These are phyloP conservation scores for Diorhabda sublineata DNA, from an alignment of 1,140 invertebrate species.

Conservation along the genomic window DNA sequence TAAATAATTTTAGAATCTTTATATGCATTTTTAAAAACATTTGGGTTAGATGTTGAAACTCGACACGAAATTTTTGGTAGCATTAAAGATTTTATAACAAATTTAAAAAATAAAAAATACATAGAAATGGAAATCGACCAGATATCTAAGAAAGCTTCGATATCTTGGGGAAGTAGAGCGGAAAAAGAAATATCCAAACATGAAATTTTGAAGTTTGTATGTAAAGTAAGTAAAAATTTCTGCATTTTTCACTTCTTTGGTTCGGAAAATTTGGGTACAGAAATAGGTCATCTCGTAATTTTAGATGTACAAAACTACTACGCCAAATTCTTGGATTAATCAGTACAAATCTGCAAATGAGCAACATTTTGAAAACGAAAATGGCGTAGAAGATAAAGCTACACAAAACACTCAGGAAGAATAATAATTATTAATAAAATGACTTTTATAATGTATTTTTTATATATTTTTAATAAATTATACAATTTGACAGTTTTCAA, in stretches of 20 bases:
- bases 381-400: not conserved
- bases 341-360: conserved; percentile 31
- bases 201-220: conserved; percentile 36
- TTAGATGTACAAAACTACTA: conserved; percentile 28
- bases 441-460: too few relatives aligned
- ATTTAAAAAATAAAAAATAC: conserved; percentile 34
- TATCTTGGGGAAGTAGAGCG: conserved; percentile 34
- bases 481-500: too few relatives aligned
- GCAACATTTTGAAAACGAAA: conserved; percentile 29
- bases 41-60: conserved; percentile 31
- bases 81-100: conserved; percentile 36
- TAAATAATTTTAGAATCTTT: conserved; percentile 31
- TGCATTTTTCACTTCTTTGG: too few relatives aligned
- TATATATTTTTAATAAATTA: not conserved
- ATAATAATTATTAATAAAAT: not conserved
- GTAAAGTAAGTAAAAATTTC: conserved; percentile 27
- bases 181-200: conserved; percentile 38
- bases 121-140: conserved; percentile 29
- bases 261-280: too few relatives aligned
- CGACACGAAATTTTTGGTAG: conserved; percentile 35
- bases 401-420: not conserved
- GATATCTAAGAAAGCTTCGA: conserved; percentile 24
- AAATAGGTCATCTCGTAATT: not conserved
- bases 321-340: conserved; percentile 32
- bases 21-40: conserved; percentile 33